Percentiles rank a stretch among this genome's conserved stretches.
Evolutionary conservation across 2,888 invertebrate genomes (phyloP).

Genomic region (Agriopis marginaria): DNA sequence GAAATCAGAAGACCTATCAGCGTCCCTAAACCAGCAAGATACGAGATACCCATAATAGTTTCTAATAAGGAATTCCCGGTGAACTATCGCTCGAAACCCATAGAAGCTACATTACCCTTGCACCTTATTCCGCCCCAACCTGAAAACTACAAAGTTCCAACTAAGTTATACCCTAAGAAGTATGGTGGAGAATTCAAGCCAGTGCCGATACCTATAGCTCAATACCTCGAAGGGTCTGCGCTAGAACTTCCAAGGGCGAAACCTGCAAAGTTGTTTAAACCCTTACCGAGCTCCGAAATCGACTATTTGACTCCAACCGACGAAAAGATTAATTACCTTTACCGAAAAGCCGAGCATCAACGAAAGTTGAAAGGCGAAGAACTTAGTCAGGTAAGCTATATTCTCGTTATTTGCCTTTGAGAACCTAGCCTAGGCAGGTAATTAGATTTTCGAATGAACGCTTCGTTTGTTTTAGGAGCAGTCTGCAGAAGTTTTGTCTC

Average conservation of each 20-base stretch:
- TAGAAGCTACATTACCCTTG: slow-evolving; percentile 63
- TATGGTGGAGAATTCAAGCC: slow-evolving; percentile 81
- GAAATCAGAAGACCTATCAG: slow-evolving; percentile 40
- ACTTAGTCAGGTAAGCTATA: slow-evolving; percentile 55
- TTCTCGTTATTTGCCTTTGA: slow-evolving; percentile 33
- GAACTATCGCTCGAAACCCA: slow-evolving; percentile 51
- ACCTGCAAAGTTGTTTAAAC: slow-evolving; percentile 72
- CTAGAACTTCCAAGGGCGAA: slow-evolving; percentile 77
- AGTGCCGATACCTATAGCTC: slow-evolving; percentile 73
- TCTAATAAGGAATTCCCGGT: slow-evolving; percentile 37
- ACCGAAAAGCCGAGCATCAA: slow-evolving; percentile 83
- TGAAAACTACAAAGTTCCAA: slow-evolving; percentile 75
- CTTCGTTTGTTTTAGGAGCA: slow-evolving; percentile 38
- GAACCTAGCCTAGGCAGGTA: slow-evolving; percentile 30
- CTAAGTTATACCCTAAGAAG: slow-evolving; percentile 87
- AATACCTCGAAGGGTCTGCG: slow-evolving; percentile 62
- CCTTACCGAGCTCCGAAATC: slow-evolving; percentile 61
- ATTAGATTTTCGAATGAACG: slow-evolving; percentile 35
- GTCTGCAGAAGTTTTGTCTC: slow-evolving; percentile 30
- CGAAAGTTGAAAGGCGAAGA: slow-evolving; percentile 73
- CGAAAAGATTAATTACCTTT: slow-evolving; percentile 74
- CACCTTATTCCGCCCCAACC: slow-evolving; percentile 68
- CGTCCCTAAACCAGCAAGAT: slow-evolving; percentile 52
- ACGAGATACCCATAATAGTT: slow-evolving; percentile 46
- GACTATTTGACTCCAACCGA: slow-evolving; percentile 61